Base-by-base conservation (phyloP, 2,888 invertebrate genomes). In the Boloria selene region DNA sequence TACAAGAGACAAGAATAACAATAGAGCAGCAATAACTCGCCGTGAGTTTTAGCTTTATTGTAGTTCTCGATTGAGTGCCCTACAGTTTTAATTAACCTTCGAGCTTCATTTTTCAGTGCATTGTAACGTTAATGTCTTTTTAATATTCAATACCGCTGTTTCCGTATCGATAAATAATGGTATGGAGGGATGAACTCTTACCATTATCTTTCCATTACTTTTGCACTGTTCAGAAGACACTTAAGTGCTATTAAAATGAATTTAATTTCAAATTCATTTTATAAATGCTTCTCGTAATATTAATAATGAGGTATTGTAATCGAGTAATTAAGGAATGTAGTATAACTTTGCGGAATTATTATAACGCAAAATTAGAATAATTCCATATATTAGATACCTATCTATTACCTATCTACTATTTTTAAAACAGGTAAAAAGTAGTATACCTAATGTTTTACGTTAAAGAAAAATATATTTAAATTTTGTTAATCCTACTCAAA, bases 21-120 rank as follows among this genome's bases (percentile, higher is more conserved):
- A 63, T 49, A 22, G 50, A 56, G 13, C 38, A 55, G 16, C 54
- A 31, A 47, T 62, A 53, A 18, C 44, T 45, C 17, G 44, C 5
- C 13, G 44, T 45, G 47, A 38, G 42, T 64, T 58, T 50, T 64
- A 50, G 47, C 16, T 50, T 50, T 56, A 47, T 54, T 62, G 63
- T 44, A 44, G 56, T 56, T 44, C 49, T 49, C 49, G 59, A 54
- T 64, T 18, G 38, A 42, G 60, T 64, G 44, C 18, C 55, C 54
- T 65, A 65, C 58, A 64, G 53, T 68, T 65, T 60, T 67, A 69
- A 69, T 67, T 67, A 69, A 59, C 59, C 59, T 42, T 45, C 14
- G 38, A 50, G 49, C 60, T 60, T 42, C 56, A 65, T 49, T 67
- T 68, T 65, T 62, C 64, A 62, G 54, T 64, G 51, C 55, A 61